Percentiles rank a stretch among this genome's conserved stretches.
Conservation (phyloP, 2,113 vertebrate genomes). For the Paratilapia polleni region DNA sequence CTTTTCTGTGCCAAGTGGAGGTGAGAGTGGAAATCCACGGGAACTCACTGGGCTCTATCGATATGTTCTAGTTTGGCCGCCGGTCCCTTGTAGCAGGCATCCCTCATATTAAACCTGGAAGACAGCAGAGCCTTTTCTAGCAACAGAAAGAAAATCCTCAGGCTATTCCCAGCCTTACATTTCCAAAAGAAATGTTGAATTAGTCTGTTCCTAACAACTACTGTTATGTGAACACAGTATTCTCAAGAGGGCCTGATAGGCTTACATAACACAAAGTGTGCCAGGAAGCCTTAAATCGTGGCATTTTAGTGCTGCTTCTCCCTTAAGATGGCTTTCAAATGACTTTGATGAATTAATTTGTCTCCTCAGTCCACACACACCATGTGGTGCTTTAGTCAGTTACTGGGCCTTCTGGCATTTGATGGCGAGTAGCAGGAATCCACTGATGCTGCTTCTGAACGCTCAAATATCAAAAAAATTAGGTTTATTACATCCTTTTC, state of each 20-base stretch:
- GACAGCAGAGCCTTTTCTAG: background rate
- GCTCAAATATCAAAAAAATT: conserved; percentile 16
- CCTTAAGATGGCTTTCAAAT: conserved; percentile 56
- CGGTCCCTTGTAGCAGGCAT: conserved; percentile 10
- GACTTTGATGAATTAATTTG: conserved; percentile 70
- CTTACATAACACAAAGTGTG: conserved; percentile 57
- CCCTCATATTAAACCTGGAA: conserved; percentile 38
- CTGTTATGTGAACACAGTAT: conserved; percentile 51
- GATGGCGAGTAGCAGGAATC: conserved; percentile 38
- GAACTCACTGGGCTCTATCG: conserved; percentile 20
- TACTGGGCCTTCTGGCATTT: conserved; percentile 48
- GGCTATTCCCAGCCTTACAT: conserved; percentile 14
- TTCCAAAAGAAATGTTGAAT: conserved; percentile 34
- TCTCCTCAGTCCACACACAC: conserved; percentile 52
- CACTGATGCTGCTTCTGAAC: conserved; percentile 34
- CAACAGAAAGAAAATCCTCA: conserved; percentile 26
- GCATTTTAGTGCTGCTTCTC: conserved; percentile 33
- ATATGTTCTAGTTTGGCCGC: conserved; percentile 10
- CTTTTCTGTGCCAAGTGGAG: conserved; percentile 41
- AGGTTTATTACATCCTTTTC: background rate
- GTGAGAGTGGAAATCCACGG: conserved; percentile 44
- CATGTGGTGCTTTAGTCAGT: conserved; percentile 65
- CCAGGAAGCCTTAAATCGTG: conserved; percentile 38
- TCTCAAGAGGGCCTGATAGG: conserved; percentile 48
- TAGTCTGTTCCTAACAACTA: conserved; percentile 12